A percentile compares a stretch with the other conserved stretches of the same genome.
Conservation (phyloP, 2,113 vertebrate species). For the Calidris pygmaea region DNA sequence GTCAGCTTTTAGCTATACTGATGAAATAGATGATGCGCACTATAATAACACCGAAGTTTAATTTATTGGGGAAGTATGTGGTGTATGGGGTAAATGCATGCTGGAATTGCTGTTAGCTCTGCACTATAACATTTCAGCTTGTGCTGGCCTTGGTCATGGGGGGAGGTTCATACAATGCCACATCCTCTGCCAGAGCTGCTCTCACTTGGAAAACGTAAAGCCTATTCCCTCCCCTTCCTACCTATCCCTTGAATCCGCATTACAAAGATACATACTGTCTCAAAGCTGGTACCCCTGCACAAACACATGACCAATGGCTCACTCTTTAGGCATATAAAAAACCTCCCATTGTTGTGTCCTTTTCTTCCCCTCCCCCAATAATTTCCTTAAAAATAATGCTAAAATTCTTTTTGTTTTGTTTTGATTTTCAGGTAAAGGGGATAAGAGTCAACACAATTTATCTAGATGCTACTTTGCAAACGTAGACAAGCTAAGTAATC, state of each 20-base stretch:
- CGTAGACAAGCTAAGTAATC: not conserved
- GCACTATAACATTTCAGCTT: not conserved
- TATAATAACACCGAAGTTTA: not conserved
- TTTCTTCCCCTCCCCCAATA: not conserved
- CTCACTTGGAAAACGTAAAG: not conserved
- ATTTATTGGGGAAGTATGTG: not conserved
- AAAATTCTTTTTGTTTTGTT: not conserved
- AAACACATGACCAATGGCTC: not conserved
- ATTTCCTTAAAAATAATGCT: rapidly evolving
- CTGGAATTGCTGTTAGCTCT: not conserved
- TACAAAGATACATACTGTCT: not conserved
- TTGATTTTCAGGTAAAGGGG: not conserved
- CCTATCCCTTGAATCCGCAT: rapidly evolving
- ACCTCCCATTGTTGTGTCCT: not conserved
- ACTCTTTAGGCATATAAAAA: not conserved
- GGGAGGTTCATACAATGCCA: not conserved
- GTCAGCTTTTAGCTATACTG: not conserved
- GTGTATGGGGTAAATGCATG: rapidly evolving
- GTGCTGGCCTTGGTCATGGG: not conserved
- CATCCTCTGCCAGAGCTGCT: not conserved
- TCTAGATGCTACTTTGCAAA: not conserved
- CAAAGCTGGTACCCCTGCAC: not conserved
- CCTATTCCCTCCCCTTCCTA: not conserved
- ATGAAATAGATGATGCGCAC: not conserved
- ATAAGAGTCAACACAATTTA: not conserved